Conservation (phyloP, 1,140 invertebrate species). For the Fopius arisanus region DNA sequence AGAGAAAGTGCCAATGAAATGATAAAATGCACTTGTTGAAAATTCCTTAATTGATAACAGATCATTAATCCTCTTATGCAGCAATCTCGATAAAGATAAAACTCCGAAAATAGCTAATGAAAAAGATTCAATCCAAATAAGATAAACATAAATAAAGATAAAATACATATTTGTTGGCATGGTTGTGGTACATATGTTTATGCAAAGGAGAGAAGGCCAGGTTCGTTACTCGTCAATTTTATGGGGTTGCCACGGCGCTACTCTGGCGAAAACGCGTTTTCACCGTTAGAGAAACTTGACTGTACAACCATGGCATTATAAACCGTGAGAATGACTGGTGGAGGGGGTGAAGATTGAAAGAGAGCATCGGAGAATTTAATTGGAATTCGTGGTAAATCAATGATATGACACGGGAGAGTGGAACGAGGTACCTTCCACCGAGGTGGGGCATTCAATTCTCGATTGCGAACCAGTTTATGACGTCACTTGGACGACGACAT, state of each 20-base stretch:
- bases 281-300: slow-evolving; percentile 31
- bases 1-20: not conserved
- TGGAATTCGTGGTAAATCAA: slow-evolving; percentile 52
- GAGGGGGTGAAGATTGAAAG: slow-evolving; percentile 6
- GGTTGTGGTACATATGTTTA: not conserved
- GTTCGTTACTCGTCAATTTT: slow-evolving; percentile 35
- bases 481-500: not conserved
- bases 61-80: not conserved
- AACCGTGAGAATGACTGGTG: not conserved
- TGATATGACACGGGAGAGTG: slow-evolving; percentile 43
- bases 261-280: slow-evolving; percentile 23
- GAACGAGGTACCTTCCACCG: slow-evolving; percentile 24
- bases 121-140: not conserved
- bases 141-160: not conserved
- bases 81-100: not conserved
- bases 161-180: not conserved
- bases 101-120: not conserved
- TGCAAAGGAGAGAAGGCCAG: slow-evolving; percentile 25
- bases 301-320: not conserved
- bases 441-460: slow-evolving; percentile 1
- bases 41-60: not conserved
- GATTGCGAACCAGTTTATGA: slow-evolving; percentile 23
- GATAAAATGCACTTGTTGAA: not conserved
- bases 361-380: slow-evolving; percentile 36
- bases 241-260: slow-evolving; percentile 24